Conservation (phyloP, 2,113 vertebrate genomes). For the Gopherus flavomarginatus region DNA sequence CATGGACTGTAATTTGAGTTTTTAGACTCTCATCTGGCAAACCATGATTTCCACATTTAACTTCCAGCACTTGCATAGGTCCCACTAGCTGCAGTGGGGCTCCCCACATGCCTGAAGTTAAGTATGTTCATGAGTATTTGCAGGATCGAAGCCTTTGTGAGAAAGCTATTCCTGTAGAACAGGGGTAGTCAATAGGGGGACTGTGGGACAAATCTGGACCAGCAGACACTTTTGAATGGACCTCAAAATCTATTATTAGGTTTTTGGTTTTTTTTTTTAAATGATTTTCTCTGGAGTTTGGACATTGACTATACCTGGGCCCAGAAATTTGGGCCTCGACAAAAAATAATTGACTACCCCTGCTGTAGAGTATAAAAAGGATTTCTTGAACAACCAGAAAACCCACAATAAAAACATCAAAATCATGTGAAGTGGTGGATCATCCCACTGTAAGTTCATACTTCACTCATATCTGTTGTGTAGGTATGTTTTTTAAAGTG, state of each 20-base stretch:
- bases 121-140: background rate
- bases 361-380: background rate
- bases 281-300: too few species aligned
- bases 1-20: background rate
- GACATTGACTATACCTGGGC: too few species aligned
- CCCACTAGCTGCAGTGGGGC: rapidly evolving
- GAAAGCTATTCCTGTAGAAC: background rate
- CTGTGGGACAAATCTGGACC: too few species aligned
- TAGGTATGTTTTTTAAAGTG: background rate
- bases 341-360: too few species aligned
- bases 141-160: background rate
- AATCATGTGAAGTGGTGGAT: background rate
- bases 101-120: background rate
- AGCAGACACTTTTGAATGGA: too few species aligned
- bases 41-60: rapidly evolving
- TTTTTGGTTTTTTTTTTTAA: too few species aligned
- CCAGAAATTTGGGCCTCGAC: too few species aligned
- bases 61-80: background rate
- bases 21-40: rapidly evolving
- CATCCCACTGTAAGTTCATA: constrained; percentile 18
- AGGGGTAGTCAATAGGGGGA: too few species aligned
- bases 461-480: background rate
- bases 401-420: background rate
- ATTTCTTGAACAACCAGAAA: background rate
- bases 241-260: too few species aligned